Conservation (phyloP, 2,888 invertebrate species). For the Polymixis lichenea region DNA sequence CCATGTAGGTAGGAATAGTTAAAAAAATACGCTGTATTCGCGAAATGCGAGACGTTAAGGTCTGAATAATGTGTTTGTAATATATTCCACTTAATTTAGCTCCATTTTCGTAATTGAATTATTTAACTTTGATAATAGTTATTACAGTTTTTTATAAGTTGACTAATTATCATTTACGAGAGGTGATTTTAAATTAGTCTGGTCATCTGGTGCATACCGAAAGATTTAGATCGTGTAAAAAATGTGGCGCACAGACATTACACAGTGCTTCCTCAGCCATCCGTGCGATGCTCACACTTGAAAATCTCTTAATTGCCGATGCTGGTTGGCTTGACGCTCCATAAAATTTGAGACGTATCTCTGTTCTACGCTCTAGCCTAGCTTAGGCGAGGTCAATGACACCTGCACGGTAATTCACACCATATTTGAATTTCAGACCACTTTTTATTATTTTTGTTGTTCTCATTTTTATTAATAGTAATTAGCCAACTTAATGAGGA, state of each 20-base stretch:
- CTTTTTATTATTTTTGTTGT: conserved; percentile 42
- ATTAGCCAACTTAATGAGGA: conserved; percentile 46
- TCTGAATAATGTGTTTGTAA: conserved; percentile 63
- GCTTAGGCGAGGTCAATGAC: conserved; percentile 81
- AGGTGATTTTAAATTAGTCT: conserved; percentile 65
- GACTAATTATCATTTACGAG: conserved; percentile 55
- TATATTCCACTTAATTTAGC: conserved; percentile 45
- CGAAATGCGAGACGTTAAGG: conserved; percentile 44
- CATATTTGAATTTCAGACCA: conserved; percentile 62
- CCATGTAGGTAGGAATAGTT: conserved; percentile 67
- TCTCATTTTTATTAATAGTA: conserved; percentile 41
- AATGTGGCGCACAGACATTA: conserved; percentile 68
- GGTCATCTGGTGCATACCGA: conserved; percentile 53
- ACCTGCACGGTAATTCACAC: conserved; percentile 59
- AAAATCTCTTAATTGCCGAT: conserved; percentile 84
- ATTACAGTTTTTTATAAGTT: conserved; percentile 54
- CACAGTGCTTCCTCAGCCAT: conserved; percentile 74
- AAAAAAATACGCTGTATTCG: conserved; percentile 59
- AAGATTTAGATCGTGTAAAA: conserved; percentile 70
- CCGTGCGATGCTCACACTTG: conserved; percentile 80
- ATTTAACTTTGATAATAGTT: conserved; percentile 49
- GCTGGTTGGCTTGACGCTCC: conserved; percentile 83
- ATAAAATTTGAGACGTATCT: conserved; percentile 86
- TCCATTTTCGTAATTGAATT: conserved; percentile 49
- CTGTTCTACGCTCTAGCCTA: conserved; percentile 81